These are phyloP conservation scores for Osmerus eperlanus DNA, from an alignment of 2,113 vertebrate genomes.

Conservation along the genomic window DNA sequence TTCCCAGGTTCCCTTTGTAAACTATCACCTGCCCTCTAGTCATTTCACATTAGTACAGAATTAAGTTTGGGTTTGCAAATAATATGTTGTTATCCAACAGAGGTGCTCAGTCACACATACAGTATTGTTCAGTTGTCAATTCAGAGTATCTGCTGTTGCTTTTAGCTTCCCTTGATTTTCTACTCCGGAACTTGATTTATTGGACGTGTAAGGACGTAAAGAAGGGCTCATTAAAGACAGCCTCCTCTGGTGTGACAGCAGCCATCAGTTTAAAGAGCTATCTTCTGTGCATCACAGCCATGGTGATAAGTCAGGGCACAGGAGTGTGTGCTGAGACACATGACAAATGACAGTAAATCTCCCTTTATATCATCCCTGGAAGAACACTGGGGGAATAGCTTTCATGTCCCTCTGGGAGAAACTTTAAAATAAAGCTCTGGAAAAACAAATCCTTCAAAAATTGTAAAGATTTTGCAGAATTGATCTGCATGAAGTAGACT, in stretches of 20 bases:
- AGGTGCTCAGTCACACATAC: background rate
- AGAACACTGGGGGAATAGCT: slow-evolving; percentile 30
- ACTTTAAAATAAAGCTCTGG: slow-evolving; percentile 59
- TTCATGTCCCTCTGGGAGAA: slow-evolving; percentile 38
- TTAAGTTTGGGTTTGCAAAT: background rate
- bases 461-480: too few species aligned
- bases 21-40: background rate
- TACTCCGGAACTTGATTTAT: slow-evolving; percentile 24
- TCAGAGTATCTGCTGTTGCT: background rate
- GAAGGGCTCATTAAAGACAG: slow-evolving; percentile 55
- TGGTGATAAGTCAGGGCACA: slow-evolving; percentile 34
- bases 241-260: slow-evolving; percentile 43
- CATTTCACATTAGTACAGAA: background rate
- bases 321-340: slow-evolving; percentile 29
- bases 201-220: slow-evolving; percentile 31
- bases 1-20: background rate
- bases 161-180: background rate
- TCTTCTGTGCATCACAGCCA: slow-evolving; percentile 43
- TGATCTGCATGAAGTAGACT: too few species aligned
- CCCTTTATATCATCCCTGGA: slow-evolving; percentile 32
- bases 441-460: background rate
- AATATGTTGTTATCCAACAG: background rate
- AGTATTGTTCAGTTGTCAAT: background rate
- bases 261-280: slow-evolving; percentile 47
- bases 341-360: slow-evolving; percentile 47